Conservation (phyloP, 2,888 invertebrate species). For the Pyralis farinalis region DNA sequence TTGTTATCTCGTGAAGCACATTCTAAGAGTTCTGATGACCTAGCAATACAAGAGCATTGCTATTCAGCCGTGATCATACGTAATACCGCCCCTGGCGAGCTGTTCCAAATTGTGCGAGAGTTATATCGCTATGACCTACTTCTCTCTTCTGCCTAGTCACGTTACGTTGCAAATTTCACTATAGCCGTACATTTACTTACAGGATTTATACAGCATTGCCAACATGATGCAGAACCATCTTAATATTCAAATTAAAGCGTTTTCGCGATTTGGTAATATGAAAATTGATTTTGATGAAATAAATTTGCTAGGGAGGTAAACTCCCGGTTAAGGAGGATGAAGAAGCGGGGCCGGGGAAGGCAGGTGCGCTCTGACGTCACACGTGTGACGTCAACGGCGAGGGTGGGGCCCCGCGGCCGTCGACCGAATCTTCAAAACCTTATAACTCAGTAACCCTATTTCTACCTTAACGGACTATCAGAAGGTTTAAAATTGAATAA, state of each 20-base stretch:
- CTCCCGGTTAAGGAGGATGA: conserved; percentile 34
- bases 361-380: conserved; percentile 66
- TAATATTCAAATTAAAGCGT: conserved; percentile 6
- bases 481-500: background rate
- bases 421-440: conserved; percentile 39
- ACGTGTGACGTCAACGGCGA: conserved; percentile 59
- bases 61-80: no score
- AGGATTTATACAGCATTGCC: no score
- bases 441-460: background rate
- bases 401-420: conserved; percentile 57
- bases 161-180: no score
- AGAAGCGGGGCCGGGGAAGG: conserved; percentile 35
- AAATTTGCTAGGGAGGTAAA: conserved; percentile 37
- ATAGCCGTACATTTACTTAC: no score
- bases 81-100: no score
- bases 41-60: no score
- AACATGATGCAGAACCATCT: background rate
- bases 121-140: no score
- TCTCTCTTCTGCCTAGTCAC: no score
- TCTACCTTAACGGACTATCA: conserved; percentile 1
- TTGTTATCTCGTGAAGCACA: no score
- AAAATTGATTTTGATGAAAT: conserved; percentile 38
- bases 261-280: conserved; percentile 27
- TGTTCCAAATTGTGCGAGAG: no score
- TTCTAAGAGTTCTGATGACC: no score